Evolutionary conservation across 2,888 invertebrate genomes (phyloP), one percentile per base, ranked within the genome.

Genomic region (Neoascia interrupta): DNA sequence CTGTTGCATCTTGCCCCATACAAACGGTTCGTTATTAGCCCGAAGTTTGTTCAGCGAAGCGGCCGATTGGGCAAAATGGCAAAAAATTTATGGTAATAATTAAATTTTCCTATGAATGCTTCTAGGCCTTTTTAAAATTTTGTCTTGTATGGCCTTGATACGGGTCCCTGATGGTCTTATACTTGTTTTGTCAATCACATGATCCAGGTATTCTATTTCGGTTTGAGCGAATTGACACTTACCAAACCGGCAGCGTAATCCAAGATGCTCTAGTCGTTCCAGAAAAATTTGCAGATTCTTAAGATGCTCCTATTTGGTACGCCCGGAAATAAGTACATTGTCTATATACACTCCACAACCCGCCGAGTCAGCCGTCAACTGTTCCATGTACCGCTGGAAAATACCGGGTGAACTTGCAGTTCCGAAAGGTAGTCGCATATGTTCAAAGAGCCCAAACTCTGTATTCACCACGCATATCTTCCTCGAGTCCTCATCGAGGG

Each of bases 21-120:
- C 73, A 73, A 11, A 81, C 81, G 11, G 69, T 1, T 34, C 28
- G 36, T 53, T 41, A 1, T n/a, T 4, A 1, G 45, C 23, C 63
- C 58, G 76, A 53, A 28, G 82, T 83, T 1, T 83, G 84, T 18
- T 82, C 80, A 34, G 36, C 31, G 16, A 84, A 84, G 26, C 73
- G 60, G 26, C 76, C 61, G 63, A 66, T 69, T 21, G 82, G 3
- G 69, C 58, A 21, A 58, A 37, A 10, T 53, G 10, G 3, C n/a
- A n/a, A 36, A 13, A 13, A 36, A 31, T 6, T 31, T 8, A n/a
- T 31, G 8, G 31, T 31, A 31, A n/a, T 31, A 31, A 6, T 31
- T 31, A 8, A 31, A 31, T 31, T 31, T 31, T 3, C 31, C 31
- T 8, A 31, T 31, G 31, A 31, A 31, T 31, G 31, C 13, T 36